Percentiles rank a stretch among this genome's conserved stretches.
phyloP scores from a whole-genome alignment of 2,888 invertebrate genomes.

The Lithosia quadra region DNA sequence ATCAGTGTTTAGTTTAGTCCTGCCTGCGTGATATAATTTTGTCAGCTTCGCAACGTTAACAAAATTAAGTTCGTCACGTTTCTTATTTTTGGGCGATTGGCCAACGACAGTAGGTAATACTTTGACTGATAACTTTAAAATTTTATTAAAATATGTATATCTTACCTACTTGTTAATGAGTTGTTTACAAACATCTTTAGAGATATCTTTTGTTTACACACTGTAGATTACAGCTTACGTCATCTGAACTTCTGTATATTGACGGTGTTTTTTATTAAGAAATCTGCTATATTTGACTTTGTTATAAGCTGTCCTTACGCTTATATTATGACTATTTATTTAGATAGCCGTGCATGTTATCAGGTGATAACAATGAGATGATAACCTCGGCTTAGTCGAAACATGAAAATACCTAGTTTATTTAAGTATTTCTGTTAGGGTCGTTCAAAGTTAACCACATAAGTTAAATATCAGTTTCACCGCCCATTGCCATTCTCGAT shows the following conservation, averaged over 20 bases:
- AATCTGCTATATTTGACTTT: not conserved
- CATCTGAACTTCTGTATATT: slow-evolving; percentile 7
- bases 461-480: not conserved
- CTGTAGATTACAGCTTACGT: slow-evolving; percentile 9
- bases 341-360: not conserved
- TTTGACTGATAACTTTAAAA: slow-evolving; percentile 33
- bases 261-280: not conserved
- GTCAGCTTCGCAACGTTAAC: slow-evolving; percentile 42
- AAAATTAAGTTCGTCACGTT: slow-evolving; percentile 66
- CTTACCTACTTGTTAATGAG: not conserved
- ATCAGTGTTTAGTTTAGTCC: slow-evolving; percentile 51
- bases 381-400: not conserved
- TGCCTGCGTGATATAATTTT: slow-evolving; percentile 49
- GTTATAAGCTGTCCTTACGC: not conserved
- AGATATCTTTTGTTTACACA: slow-evolving; percentile 10
- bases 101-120: slow-evolving; percentile 56
- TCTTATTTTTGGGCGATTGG: slow-evolving; percentile 58
- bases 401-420: not conserved
- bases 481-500: not conserved
- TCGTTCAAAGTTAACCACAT: not conserved
- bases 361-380: not conserved
- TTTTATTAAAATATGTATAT: not conserved
- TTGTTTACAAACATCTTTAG: slow-evolving; percentile 16
- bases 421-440: not conserved
- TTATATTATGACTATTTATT: not conserved